Percentiles rank a stretch among this genome's conserved stretches.
phyloP scores from a whole-genome alignment of 2,888 invertebrate species.

The Callimorpha dominula region DNA sequence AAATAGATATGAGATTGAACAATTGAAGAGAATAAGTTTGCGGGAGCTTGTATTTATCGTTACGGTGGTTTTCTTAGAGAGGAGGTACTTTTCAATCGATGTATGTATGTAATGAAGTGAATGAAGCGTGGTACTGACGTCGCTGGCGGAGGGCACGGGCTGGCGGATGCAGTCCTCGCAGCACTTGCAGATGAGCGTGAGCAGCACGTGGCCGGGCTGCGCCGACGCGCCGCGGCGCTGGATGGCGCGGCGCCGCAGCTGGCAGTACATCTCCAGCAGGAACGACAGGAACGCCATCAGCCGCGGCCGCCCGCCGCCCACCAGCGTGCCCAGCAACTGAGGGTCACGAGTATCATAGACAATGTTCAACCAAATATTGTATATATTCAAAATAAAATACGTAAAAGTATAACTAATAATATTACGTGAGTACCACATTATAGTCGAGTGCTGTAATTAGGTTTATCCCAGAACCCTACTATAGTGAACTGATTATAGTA shows the following conservation, averaged over 20 bases:
- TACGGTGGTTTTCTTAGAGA: too few relatives aligned
- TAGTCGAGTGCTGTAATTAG: too few relatives aligned
- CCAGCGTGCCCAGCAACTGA: conserved; percentile 83
- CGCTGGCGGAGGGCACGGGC: conserved; percentile 92
- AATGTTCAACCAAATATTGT: too few relatives aligned
- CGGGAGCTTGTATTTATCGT: too few relatives aligned
- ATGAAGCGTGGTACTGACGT: conserved; percentile 82
- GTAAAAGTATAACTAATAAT: too few relatives aligned
- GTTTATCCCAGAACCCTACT: too few relatives aligned
- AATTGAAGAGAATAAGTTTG: too few relatives aligned
- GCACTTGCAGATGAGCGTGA: conserved; percentile 95
- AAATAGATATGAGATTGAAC: too few relatives aligned
- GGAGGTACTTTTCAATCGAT: too few relatives aligned
- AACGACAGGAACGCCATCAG: conserved; percentile 95
- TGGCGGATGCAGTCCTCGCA: conserved; percentile 95
- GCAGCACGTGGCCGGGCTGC: conserved; percentile 90
- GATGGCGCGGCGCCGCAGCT: conserved; percentile 90
- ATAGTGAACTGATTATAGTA: too few relatives aligned
- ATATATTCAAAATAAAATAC: too few relatives aligned
- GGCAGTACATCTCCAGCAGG: conserved; percentile 96
- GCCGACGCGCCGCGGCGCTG: conserved; percentile 84
- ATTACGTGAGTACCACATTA: too few relatives aligned
- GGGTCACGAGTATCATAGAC: background rate
- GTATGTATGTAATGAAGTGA: background rate
- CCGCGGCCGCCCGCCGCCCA: conserved; percentile 88